Percentiles rank a stretch among this genome's conserved stretches.
phyloP scores from a whole-genome alignment of 2,797 vertebrate genomes.

The Tarsius wallacei region DNA sequence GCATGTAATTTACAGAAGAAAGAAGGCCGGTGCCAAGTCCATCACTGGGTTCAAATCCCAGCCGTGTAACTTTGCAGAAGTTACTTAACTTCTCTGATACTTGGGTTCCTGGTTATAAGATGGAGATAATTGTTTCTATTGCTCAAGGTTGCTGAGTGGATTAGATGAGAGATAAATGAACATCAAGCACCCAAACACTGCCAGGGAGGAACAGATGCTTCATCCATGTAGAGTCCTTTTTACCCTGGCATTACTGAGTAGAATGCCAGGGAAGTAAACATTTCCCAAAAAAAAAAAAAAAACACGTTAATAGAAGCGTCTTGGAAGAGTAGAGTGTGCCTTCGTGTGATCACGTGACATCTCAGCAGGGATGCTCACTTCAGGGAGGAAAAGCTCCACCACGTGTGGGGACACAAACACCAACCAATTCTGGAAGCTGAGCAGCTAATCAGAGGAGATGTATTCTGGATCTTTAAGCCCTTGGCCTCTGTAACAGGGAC shows the following conservation, averaged over 20 bases:
- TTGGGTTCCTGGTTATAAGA: background rate
- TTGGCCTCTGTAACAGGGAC: conserved; percentile 28
- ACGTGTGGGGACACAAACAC: background rate
- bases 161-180: background rate
- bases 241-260: background rate
- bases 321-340: background rate
- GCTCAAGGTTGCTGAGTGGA: background rate
- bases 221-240: background rate
- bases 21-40: background rate
- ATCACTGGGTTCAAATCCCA: background rate
- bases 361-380: background rate
- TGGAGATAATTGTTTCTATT: background rate
- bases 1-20: background rate
- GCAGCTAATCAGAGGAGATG: background rate
- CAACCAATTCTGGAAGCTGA: background rate
- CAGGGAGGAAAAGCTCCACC: background rate
- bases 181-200: background rate
- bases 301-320: background rate
- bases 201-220: background rate
- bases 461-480: background rate
- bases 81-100: background rate
- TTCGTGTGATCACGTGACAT: background rate
- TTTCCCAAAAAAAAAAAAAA: background rate
- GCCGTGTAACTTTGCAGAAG: background rate
- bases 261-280: background rate